These are phyloP conservation scores for Poeciliopsis prolifica DNA, from an alignment of 2,113 vertebrate species.

Conservation along the genomic window DNA sequence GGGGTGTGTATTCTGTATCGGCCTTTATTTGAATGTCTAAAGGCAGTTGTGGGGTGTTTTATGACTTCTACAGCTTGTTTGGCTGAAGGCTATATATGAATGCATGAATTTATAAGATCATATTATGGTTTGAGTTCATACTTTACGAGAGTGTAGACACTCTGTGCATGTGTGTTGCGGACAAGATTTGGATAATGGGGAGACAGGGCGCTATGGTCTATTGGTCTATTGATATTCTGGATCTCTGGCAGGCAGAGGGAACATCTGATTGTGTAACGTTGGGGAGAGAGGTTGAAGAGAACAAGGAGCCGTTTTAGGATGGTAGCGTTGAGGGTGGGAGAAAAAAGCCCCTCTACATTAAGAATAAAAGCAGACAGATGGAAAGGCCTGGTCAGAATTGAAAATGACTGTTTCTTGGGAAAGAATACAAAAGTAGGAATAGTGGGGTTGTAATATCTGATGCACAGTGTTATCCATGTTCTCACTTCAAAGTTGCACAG, in stretches of 20 bases:
- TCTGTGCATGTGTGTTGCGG: neutral
- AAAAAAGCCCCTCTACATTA: neutral
- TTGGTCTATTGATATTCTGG: slow-evolving; percentile 50
- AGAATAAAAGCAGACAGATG: neutral
- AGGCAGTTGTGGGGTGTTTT: neutral
- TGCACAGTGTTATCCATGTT: too few relatives aligned
- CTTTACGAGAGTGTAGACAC: neutral
- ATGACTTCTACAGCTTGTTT: neutral
- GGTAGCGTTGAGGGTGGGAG: neutral
- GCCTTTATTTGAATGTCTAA: neutral
- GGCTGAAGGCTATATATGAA: neutral
- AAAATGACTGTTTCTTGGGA: too few relatives aligned
- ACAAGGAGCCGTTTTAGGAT: slow-evolving; percentile 9
- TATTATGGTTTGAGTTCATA: neutral
- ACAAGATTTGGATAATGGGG: slow-evolving; percentile 25
- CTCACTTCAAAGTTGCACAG: too few relatives aligned
- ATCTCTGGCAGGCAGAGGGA: slow-evolving; percentile 24
- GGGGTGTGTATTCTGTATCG: neutral
- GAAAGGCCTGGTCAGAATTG: neutral
- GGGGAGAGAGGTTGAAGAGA: slow-evolving; percentile 9
- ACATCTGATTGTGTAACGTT: slow-evolving; percentile 30
- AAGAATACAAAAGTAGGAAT: too few relatives aligned
- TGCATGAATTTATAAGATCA: neutral
- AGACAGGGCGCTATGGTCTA: slow-evolving; percentile 15
- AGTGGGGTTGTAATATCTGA: too few relatives aligned